Evolutionary conservation across 2,797 vertebrate species (phyloP).

Genomic region (Lacerta bilineata): DNA sequence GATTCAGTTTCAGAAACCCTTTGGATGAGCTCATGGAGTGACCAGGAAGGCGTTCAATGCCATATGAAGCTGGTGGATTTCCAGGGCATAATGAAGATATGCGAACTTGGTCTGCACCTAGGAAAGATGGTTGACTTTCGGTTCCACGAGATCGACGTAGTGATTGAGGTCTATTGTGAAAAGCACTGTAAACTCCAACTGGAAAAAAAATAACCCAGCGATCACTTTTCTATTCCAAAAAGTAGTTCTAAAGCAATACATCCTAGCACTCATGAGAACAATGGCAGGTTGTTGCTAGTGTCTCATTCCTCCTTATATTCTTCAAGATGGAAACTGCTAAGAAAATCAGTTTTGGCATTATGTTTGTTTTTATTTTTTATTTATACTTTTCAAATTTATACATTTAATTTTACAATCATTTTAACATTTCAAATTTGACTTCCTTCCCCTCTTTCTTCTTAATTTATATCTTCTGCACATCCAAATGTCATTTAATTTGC

Average conservation of each 20-base stretch:
- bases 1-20: background rate
- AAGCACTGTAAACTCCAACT: background rate
- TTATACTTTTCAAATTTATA: no score
- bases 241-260: background rate
- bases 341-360: no score
- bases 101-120: background rate
- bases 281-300: background rate
- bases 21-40: background rate
- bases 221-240: no score
- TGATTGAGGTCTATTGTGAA: no score
- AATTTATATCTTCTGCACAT: no score
- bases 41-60: background rate
- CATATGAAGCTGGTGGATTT: background rate
- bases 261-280: background rate
- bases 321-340: background rate
- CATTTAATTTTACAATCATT: no score
- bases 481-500: no score
- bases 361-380: no score
- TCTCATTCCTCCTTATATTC: background rate
- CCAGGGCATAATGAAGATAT: background rate
- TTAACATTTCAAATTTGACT: no score
- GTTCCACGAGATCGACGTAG: no score
- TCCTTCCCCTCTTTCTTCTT: no score
- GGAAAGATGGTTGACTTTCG: background rate
- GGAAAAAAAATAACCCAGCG: background rate